A percentile compares a stretch with the other conserved stretches of the same genome.
These are phyloP conservation scores for Sminthurides aquaticus DNA, from an alignment of 2,888 invertebrate genomes.

Conservation along the genomic window DNA sequence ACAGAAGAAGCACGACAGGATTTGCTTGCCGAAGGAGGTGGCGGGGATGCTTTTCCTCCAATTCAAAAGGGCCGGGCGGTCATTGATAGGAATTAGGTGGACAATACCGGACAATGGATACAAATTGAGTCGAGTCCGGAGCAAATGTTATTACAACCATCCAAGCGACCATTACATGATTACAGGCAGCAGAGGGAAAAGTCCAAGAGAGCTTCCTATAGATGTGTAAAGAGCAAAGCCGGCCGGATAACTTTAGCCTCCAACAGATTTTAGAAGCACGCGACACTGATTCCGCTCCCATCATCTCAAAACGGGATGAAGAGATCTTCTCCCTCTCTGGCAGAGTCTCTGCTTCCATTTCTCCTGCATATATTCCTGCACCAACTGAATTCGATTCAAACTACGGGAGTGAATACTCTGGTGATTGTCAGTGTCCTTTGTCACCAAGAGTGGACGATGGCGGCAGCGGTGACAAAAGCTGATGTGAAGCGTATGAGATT, in stretches of 20 bases:
- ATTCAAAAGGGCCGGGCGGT: neutral
- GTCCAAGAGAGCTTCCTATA: too few species aligned
- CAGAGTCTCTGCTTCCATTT: too few species aligned
- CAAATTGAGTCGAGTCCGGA: slow-evolving; percentile 24
- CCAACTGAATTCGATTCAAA: too few species aligned
- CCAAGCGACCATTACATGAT: slow-evolving; percentile 7
- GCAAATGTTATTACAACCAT: slow-evolving; percentile 11
- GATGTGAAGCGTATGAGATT: too few species aligned
- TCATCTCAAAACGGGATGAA: neutral
- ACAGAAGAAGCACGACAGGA: neutral
- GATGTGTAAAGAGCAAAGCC: neutral
- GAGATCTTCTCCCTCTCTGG: neutral
- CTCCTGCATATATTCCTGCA: too few species aligned
- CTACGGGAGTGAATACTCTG: too few species aligned
- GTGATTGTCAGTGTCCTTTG: too few species aligned
- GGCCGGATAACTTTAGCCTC: neutral
- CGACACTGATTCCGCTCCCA: neutral
- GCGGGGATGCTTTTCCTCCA: neutral
- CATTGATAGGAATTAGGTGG: slow-evolving; percentile 22
- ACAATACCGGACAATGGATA: slow-evolving; percentile 28
- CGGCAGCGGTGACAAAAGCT: too few species aligned
- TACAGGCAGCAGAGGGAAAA: too few species aligned
- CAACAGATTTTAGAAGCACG: neutral
- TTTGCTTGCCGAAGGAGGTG: too few species aligned
- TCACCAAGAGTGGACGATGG: too few species aligned